These are phyloP conservation scores for Echinops telfairi DNA, from an alignment of 2,113 vertebrate genomes.

Conservation along the genomic window DNA sequence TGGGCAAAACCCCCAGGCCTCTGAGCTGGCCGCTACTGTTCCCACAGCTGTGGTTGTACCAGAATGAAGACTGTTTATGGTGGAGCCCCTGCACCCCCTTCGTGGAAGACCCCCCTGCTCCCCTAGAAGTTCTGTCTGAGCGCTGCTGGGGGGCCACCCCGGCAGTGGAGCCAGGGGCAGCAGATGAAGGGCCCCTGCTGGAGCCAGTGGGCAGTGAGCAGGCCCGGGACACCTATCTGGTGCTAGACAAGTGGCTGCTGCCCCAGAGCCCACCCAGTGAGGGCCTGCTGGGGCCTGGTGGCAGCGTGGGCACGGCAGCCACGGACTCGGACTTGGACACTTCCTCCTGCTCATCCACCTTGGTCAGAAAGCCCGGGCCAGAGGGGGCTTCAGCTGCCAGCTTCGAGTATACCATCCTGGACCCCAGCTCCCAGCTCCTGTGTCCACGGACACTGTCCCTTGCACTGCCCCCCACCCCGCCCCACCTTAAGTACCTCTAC, in stretches of 20 bases:
- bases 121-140: conserved; percentile 92
- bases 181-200: conserved; percentile 61
- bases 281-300: not conserved
- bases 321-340: conserved; percentile 71
- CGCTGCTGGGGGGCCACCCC: conserved; percentile 72
- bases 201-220: conserved; percentile 67
- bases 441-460: conserved; percentile 68
- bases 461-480: conserved; percentile 76
- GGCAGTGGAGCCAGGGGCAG: conserved; percentile 64
- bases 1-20: not conserved
- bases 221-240: conserved; percentile 89
- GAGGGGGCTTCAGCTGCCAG: conserved; percentile 85
- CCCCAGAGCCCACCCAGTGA: not conserved
- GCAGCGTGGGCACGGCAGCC: conserved; percentile 54
- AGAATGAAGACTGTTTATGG: conserved; percentile 87
- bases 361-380: conserved; percentile 77
- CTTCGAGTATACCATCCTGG: conserved; percentile 88
- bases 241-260: conserved; percentile 85
- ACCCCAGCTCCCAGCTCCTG: conserved; percentile 79
- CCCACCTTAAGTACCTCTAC: conserved; percentile 88
- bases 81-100: conserved; percentile 84
- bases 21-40: conserved; percentile 4
- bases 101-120: conserved; percentile 85
- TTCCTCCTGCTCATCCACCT: conserved; percentile 21
- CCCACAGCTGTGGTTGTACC: conserved; percentile 91